Percentiles rank a stretch among this genome's conserved stretches.
These are phyloP conservation scores for Poeciliopsis retropinna DNA, from an alignment of 2,113 vertebrate genomes.

Conservation along the genomic window DNA sequence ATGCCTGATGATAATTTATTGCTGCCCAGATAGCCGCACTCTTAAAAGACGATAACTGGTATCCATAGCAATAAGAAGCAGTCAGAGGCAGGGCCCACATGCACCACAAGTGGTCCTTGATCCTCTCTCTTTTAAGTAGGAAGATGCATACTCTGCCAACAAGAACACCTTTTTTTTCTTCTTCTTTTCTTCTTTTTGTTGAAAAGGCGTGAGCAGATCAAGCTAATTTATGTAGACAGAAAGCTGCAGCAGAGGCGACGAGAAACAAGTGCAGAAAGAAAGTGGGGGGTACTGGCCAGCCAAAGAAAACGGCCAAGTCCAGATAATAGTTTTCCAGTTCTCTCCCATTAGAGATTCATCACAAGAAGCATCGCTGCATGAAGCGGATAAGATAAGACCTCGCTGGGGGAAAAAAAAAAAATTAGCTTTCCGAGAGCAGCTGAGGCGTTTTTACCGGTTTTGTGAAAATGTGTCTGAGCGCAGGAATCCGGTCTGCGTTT, in stretches of 20 bases:
- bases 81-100: conserved; percentile 15
- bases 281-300: conserved; percentile 28
- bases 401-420: conserved; percentile 40
- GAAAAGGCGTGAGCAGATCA: conserved; percentile 25
- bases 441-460: conserved; percentile 49
- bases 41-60: conserved; percentile 22
- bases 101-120: conserved; percentile 29
- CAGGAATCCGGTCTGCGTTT: conserved; percentile 55
- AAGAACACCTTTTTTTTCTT: conserved; percentile 25
- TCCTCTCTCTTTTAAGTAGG: conserved; percentile 14
- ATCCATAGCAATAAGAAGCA: conserved; percentile 21
- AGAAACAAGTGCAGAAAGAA: conserved; percentile 15
- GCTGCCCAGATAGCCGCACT: background rate
- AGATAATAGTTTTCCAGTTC: conserved; percentile 70
- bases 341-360: conserved; percentile 61
- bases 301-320: conserved; percentile 60
- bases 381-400: conserved; percentile 59
- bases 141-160: conserved; percentile 29
- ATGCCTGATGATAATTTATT: conserved; percentile 17
- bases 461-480: conserved; percentile 30
- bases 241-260: conserved; percentile 21
- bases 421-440: conserved; percentile 36
- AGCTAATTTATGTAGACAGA: conserved; percentile 35
- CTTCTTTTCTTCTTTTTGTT: conserved; percentile 29
- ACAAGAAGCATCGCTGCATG: conserved; percentile 52